A percentile compares a stretch with the other conserved stretches of the same genome.
Conservation (phyloP, 2,113 vertebrate species). For the Pipra filicauda region DNA sequence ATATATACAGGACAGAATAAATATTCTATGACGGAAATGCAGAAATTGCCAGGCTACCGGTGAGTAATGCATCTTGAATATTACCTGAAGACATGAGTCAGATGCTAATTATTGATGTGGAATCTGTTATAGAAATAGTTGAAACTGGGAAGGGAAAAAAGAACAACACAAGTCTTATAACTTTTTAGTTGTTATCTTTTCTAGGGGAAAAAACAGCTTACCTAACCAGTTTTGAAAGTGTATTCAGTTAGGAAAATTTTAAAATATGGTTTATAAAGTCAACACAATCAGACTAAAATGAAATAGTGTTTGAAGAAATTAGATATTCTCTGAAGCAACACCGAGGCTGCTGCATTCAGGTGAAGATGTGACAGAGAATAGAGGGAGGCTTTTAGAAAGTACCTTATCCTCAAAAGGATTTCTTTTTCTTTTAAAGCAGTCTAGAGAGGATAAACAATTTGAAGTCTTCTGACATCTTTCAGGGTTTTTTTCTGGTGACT, state of each 20-base stretch:
- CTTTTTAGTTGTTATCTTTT: neutral
- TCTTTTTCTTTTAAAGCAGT: neutral
- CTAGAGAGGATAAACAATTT: neutral
- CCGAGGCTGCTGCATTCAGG: neutral
- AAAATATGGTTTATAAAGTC: neutral
- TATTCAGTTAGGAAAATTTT: neutral
- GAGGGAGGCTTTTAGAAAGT: neutral
- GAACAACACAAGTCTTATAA: neutral
- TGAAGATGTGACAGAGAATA: neutral
- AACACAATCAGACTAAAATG: neutral
- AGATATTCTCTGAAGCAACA: neutral
- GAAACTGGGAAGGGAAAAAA: neutral
- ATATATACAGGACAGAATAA: constrained; percentile 35
- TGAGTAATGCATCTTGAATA: constrained; percentile 47
- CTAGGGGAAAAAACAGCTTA: neutral
- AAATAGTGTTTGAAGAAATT: neutral
- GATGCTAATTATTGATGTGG: constrained; percentile 20
- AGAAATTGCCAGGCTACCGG: constrained; percentile 31
- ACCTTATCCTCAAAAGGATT: neutral
- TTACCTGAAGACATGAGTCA: constrained; percentile 55
- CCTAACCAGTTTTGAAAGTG: neutral
- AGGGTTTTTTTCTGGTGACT: neutral
- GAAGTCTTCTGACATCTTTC: neutral
- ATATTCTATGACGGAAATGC: constrained; percentile 20
- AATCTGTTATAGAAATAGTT: neutral